Percentiles rank a stretch among this genome's conserved stretches.
These are phyloP conservation scores for Scelioninae gen. 1 DNA, from an alignment of 2,888 invertebrate species.

Conservation along the genomic window DNA sequence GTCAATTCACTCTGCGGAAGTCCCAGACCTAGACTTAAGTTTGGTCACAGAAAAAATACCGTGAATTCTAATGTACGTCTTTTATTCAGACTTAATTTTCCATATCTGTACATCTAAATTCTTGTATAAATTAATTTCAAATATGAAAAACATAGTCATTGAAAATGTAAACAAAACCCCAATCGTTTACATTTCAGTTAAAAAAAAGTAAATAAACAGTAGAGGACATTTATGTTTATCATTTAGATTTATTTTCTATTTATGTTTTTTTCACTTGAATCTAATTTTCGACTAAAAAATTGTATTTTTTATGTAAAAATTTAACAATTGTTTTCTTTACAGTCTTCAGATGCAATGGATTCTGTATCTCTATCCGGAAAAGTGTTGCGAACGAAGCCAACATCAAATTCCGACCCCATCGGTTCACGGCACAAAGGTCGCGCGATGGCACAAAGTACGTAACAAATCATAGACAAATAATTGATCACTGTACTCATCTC, in stretches of 20 bases:
- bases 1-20: conserved; percentile 82
- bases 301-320: too few relatives aligned
- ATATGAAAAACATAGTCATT: too few relatives aligned
- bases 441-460: conserved; percentile 88
- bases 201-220: too few relatives aligned
- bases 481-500: conserved; percentile 31
- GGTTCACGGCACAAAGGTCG: conserved; percentile 82
- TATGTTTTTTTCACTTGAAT: too few relatives aligned
- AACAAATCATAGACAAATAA: conserved; percentile 64
- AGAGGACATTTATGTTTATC: too few relatives aligned
- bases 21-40: conserved; percentile 77
- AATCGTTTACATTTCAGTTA: too few relatives aligned
- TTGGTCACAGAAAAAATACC: conserved; percentile 42
- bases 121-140: background rate
- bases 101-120: too few relatives aligned
- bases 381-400: conserved; percentile 76
- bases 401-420: conserved; percentile 77
- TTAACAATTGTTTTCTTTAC: conserved; percentile 6
- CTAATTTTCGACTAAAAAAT: too few relatives aligned
- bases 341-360: conserved; percentile 67
- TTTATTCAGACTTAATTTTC: too few relatives aligned
- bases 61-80: conserved; percentile 30
- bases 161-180: too few relatives aligned
- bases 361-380: conserved; percentile 76
- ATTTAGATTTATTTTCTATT: too few relatives aligned